Conservation (phyloP, 2,113 vertebrate genomes). For the Chlamydotis undulata region DNA sequence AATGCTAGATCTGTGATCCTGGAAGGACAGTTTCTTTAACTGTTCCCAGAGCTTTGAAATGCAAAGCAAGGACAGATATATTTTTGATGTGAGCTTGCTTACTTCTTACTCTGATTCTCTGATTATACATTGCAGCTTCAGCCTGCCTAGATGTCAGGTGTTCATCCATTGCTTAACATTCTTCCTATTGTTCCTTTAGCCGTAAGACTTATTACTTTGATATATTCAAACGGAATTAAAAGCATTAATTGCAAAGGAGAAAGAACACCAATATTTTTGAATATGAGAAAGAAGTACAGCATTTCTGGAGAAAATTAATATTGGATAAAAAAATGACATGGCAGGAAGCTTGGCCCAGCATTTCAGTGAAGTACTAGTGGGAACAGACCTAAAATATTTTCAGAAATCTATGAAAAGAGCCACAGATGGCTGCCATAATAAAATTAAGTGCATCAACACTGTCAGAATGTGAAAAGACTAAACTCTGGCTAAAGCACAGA, state of each 20-base stretch:
- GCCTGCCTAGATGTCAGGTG: neutral
- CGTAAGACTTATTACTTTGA: neutral
- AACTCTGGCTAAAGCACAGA: neutral
- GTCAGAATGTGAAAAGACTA: neutral
- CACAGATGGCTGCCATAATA: neutral
- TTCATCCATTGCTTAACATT: neutral
- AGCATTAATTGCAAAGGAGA: slow-evolving; percentile 4
- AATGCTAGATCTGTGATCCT: neutral
- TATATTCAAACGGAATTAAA: slow-evolving; percentile 37
- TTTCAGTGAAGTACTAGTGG: neutral
- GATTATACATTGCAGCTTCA: neutral
- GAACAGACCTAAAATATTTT: neutral
- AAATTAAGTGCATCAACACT: neutral
- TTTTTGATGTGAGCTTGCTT: slow-evolving; percentile 53
- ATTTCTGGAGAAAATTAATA: neutral
- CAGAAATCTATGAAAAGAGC: neutral
- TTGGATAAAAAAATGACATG: neutral
- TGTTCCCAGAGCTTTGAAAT: slow-evolving; percentile 48
- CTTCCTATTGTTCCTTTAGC: neutral
- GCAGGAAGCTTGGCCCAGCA: neutral
- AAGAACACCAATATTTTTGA: slow-evolving; percentile 9
- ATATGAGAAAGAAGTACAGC: neutral
- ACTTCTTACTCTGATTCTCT: slow-evolving; percentile 21
- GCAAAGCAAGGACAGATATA: slow-evolving; percentile 40
- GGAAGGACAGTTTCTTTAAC: neutral